These are phyloP conservation scores for Calyptommatus sinebrachiatus DNA, from an alignment of 2,113 vertebrate genomes.

Conservation along the genomic window DNA sequence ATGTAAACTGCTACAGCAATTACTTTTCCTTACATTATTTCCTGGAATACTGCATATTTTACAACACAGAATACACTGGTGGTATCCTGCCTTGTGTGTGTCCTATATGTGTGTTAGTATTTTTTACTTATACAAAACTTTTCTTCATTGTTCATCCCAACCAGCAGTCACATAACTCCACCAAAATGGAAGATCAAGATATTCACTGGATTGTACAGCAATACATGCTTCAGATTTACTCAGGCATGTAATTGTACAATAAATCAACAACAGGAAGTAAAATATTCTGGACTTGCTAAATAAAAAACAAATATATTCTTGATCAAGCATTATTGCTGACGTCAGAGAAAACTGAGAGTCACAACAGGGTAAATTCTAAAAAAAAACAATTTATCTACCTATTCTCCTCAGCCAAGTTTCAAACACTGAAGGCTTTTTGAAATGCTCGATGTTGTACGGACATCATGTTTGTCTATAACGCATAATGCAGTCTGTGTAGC, in stretches of 20 bases:
- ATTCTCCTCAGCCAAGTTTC: background rate
- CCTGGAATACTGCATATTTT: background rate
- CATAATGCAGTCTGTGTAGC: too few species aligned
- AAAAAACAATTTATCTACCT: background rate
- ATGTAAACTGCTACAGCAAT: background rate
- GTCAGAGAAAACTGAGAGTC: background rate
- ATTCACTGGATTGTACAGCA: background rate
- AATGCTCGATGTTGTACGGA: background rate
- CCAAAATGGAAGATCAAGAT: background rate
- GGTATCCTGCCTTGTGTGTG: background rate
- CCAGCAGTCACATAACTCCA: background rate
- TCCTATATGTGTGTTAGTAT: background rate
- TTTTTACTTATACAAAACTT: background rate
- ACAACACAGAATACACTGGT: background rate
- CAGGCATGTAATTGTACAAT: background rate
- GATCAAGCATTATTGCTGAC: background rate
- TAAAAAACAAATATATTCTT: background rate
- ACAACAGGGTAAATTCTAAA: background rate
- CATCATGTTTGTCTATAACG: too few species aligned
- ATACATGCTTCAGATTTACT: background rate
- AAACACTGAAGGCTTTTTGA: background rate
- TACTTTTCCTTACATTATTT: background rate
- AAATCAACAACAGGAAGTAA: constrained; percentile 2
- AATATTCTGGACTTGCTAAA: background rate
- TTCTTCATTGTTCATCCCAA: background rate